Base-by-base conservation (phyloP, 2,113 vertebrate species). In the Pituophis catenifer region DNA sequence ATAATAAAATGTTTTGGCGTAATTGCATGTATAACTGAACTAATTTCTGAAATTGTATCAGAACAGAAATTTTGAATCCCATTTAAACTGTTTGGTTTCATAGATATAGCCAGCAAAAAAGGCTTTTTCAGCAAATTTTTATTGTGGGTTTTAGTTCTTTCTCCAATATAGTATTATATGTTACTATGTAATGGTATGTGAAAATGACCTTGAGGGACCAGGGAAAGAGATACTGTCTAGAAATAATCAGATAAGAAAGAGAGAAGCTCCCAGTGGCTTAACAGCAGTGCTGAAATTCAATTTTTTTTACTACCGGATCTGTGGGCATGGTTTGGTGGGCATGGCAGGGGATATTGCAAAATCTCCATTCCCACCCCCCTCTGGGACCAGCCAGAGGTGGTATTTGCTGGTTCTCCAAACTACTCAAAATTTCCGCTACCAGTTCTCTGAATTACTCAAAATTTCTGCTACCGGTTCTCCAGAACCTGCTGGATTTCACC, bases 41-140 rank as follows among this genome's bases (percentile, higher is more conserved):
- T 48, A 52, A 33, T 81, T 91, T 93, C 50, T 29, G 55, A 10
- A 90, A 87, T 26, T 24, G 53, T 90, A n/a, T 44, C 38, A 33
- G n/a, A 53, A 23, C 1, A 13, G 50, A 29, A 3, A 54, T 21
- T 23, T 38, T 90, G 54, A 38, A 54, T 38, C 44, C 38, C 0
- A 26, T 4, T 8, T 59, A 0, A 1, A 50, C 44, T 0, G 38
- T 23, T 0, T 1, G 38, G 12, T 13, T 33, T 50, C 8, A 17
- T 52, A 5, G 1, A 4, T 5, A 5, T 7, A 1, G 6, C 13
- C 0, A 0, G 3, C 21, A 11, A 1, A n/a, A n/a, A 54, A 21
- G 9, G 23, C 54, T 10, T 54, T 8, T 50, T 70, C 88, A 23
- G 55, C 26, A 1, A 38, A 0, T 0, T 0, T 38, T 15, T 44